Percentiles rank a stretch among this genome's conserved stretches.
phyloP scores from a whole-genome alignment of 1,140 invertebrate genomes.

The Drosophila orena region DNA sequence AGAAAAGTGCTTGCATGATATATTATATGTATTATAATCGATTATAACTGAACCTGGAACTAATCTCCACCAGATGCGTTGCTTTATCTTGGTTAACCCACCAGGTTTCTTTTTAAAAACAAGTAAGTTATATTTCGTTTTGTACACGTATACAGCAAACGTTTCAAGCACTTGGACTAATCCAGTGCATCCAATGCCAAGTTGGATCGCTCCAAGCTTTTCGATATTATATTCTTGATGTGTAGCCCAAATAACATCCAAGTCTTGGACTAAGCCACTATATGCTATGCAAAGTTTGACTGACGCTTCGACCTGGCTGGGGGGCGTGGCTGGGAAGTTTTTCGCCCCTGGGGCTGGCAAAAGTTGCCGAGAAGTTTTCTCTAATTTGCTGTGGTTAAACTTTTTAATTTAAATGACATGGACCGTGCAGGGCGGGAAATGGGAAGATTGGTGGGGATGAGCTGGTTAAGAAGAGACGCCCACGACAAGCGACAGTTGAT shows the following conservation, averaged over 20 bases:
- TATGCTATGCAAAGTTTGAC: constrained; percentile 26
- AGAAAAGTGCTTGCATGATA: constrained; percentile 1
- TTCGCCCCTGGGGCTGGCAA: constrained; percentile 27
- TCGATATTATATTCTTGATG: neutral
- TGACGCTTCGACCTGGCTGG: constrained; percentile 46
- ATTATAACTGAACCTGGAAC: too few species aligned
- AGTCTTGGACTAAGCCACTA: neutral
- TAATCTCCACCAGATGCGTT: too few species aligned
- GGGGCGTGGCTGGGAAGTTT: constrained; percentile 52
- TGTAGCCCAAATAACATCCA: constrained; percentile 32
- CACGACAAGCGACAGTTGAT: constrained; percentile 65
- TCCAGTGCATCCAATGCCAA: too few species aligned
- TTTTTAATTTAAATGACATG: constrained; percentile 83
- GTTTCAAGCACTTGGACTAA: too few species aligned
- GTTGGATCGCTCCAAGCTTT: too few species aligned
- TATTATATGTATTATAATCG: too few species aligned
- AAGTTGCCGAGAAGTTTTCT: constrained; percentile 49
- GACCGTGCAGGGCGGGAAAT: constrained; percentile 21
- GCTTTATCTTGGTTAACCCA: too few species aligned
- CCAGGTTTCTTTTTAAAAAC: too few species aligned
- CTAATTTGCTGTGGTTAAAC: constrained; percentile 66
- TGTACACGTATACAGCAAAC: too few species aligned
- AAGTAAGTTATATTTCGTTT: too few species aligned
- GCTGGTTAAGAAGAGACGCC: constrained; percentile 55
- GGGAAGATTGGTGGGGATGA: constrained; percentile 1